Evolutionary conservation across 1,140 invertebrate species (phyloP).

Genomic region (Fopius arisanus): DNA sequence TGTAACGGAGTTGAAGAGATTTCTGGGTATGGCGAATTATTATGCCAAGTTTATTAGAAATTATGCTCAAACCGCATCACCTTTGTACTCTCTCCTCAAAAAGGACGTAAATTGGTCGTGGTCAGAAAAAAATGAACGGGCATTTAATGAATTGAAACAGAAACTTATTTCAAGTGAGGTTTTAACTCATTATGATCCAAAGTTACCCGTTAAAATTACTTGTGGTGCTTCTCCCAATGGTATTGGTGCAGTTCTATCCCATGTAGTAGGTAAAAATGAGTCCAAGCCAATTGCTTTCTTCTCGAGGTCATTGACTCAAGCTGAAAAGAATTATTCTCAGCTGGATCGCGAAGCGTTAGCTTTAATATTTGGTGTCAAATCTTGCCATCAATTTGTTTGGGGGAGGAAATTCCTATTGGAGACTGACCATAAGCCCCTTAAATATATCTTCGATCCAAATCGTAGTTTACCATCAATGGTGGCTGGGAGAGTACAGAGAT

Average conservation of each 20-base stretch:
- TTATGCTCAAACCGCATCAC: neutral
- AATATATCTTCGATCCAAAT: conserved; percentile 2
- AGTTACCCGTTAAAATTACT: conserved; percentile 12
- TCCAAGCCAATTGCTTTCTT: neutral
- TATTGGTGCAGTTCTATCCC: conserved; percentile 1
- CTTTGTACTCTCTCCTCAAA: neutral
- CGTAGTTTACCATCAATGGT: neutral
- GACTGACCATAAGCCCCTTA: conserved; percentile 8
- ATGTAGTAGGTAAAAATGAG: neutral
- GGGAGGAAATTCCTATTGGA: neutral
- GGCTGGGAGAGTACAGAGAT: neutral
- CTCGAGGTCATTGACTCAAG: neutral
- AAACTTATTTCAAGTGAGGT: neutral
- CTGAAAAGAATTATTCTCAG: conserved; percentile 7
- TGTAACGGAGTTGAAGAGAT: neutral
- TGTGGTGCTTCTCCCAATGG: conserved; percentile 6
- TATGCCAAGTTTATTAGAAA: conserved; percentile 13
- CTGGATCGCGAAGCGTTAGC: conserved; percentile 3
- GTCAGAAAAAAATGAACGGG: neutral
- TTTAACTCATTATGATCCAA: conserved; percentile 8
- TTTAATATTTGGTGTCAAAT: neutral
- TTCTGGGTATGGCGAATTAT: neutral
- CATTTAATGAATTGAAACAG: neutral
- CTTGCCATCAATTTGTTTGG: neutral
- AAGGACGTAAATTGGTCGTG: neutral